A percentile compares a stretch with the other conserved stretches of the same genome.
Conservation (phyloP, 2,113 vertebrate species). For the Sebastes schlegelii region DNA sequence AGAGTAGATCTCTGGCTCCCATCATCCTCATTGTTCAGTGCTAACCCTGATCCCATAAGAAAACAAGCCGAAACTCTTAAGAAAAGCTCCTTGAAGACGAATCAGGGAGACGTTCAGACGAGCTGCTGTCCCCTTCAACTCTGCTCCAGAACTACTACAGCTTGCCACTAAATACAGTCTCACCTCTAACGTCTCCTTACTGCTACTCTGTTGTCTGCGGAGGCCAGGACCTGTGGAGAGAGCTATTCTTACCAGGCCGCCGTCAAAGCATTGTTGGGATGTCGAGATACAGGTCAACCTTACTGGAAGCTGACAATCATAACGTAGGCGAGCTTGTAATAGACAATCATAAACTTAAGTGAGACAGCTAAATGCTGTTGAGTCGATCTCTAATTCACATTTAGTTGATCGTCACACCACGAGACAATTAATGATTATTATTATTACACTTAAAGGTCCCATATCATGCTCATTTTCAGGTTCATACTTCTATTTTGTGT, state of each 20-base stretch:
- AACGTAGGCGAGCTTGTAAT: not conserved
- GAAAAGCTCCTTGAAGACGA: not conserved
- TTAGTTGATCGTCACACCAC: not conserved
- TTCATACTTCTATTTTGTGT: too few relatives aligned
- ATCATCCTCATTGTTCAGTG: slow-evolving; percentile 60
- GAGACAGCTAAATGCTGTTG: not conserved
- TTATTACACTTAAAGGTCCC: too few relatives aligned
- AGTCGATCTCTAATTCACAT: not conserved
- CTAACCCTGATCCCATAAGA: not conserved
- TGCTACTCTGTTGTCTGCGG: slow-evolving; percentile 55
- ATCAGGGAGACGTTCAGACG: not conserved
- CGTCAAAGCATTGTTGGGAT: slow-evolving; percentile 85
- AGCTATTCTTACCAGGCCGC: slow-evolving; percentile 90
- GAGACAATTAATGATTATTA: not conserved
- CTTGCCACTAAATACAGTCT: not conserved
- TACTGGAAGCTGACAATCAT: not conserved
- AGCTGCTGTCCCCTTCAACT: not conserved
- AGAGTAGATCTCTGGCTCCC: slow-evolving; percentile 82
- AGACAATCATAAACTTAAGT: not conserved
- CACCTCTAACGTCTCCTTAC: not conserved
- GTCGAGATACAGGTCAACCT: slow-evolving; percentile 51
- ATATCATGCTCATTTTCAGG: too few relatives aligned
- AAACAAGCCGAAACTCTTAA: not conserved
- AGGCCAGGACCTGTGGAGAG: slow-evolving; percentile 74
- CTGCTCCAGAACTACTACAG: not conserved